These are phyloP conservation scores for Strigamia crassipes DNA, from an alignment of 2,888 invertebrate species.

Conservation along the genomic window DNA sequence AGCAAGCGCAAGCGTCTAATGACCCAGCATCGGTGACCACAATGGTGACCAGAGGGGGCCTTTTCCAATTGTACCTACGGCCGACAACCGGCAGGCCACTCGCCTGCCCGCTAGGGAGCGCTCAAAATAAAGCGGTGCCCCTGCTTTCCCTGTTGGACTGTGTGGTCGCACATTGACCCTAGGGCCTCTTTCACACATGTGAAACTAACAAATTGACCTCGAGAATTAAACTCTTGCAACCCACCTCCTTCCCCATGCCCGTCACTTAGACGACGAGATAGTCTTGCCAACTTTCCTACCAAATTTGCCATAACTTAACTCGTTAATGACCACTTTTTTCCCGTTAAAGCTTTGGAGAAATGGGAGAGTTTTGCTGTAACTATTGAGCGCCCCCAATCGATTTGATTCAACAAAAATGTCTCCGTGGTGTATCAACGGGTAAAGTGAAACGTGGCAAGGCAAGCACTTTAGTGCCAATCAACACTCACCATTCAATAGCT, in stretches of 20 bases:
- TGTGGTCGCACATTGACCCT: conserved; percentile 35
- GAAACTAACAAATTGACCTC: conserved; percentile 36
- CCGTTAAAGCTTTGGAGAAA: not conserved
- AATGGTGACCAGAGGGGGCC: conserved; percentile 40
- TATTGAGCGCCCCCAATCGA: conserved; percentile 6
- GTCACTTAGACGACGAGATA: conserved; percentile 27
- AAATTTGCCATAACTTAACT: not conserved
- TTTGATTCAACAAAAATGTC: conserved; percentile 22
- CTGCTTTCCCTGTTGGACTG: conserved; percentile 36
- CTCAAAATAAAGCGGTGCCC: conserved; percentile 42
- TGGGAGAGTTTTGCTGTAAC: not conserved
- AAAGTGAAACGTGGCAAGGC: not conserved
- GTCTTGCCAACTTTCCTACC: conserved; percentile 5
- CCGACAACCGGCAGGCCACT: conserved; percentile 39
- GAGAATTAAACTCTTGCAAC: conserved; percentile 35
- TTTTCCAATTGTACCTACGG: conserved; percentile 32
- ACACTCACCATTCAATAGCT: conserved; percentile 26
- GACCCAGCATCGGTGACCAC: conserved; percentile 42
- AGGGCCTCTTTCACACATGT: conserved; percentile 40
- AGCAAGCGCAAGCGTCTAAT: conserved; percentile 32
- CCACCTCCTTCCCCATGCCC: conserved; percentile 11
- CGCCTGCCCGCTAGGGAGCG: conserved; percentile 15
- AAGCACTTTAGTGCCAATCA: conserved; percentile 31
- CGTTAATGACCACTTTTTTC: not conserved
- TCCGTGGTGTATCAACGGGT: not conserved